phyloP scores from a whole-genome alignment of 2,113 vertebrate species.

The Oophaga pumilio region DNA sequence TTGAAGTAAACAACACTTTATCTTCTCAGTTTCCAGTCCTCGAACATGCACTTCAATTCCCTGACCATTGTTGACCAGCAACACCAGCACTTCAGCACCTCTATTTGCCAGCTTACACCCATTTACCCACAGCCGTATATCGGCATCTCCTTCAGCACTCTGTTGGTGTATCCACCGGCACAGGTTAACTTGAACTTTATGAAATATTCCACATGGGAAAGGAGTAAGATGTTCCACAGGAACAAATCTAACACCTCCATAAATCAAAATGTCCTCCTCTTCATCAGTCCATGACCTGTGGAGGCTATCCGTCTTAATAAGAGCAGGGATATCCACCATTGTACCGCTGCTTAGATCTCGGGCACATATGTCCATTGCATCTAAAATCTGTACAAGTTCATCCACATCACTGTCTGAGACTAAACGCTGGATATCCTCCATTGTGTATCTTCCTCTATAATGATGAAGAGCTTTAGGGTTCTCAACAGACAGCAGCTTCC shows the following conservation, averaged over 20 bases:
- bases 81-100: conserved; percentile 86
- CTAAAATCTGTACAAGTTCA: conserved; percentile 93
- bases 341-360: conserved; percentile 85
- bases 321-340: conserved; percentile 95
- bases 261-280: conserved; percentile 84
- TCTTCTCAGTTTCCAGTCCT: conserved; percentile 83
- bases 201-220: conserved; percentile 94
- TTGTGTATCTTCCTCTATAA: conserved; percentile 93
- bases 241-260: conserved; percentile 90
- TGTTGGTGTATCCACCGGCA: conserved; percentile 97
- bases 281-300: conserved; percentile 95
- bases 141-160: conserved; percentile 82
- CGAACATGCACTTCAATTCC: conserved; percentile 93
- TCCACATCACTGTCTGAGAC: conserved; percentile 91
- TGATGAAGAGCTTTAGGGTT: conserved; percentile 95
- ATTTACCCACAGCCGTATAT: conserved; percentile 91
- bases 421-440: conserved; percentile 91
- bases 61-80: conserved; percentile 97
- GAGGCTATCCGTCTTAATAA: conserved; percentile 92
- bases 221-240: conserved; percentile 93
- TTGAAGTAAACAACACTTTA: conserved; percentile 89
- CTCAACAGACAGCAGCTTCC: conserved; percentile 89
- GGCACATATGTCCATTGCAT: conserved; percentile 96
- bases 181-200: conserved; percentile 97
- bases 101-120: conserved; percentile 87